A percentile compares a stretch with the other conserved stretches of the same genome.
These are phyloP conservation scores for Silvanus unidentatus DNA, from an alignment of 2,888 invertebrate species.

Conservation along the genomic window DNA sequence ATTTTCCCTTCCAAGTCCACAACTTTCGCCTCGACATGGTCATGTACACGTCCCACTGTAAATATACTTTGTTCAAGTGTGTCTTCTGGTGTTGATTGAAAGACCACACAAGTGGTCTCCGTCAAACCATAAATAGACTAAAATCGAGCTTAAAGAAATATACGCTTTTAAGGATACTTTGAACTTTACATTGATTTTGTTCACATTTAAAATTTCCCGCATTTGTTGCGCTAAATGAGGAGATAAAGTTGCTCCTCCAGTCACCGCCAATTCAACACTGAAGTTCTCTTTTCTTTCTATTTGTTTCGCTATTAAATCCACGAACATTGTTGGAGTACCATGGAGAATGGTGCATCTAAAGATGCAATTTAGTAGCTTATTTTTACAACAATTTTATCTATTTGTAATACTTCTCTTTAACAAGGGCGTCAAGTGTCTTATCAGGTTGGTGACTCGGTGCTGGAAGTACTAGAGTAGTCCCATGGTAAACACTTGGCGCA, in stretches of 20 bases:
- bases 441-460: constrained; percentile 56
- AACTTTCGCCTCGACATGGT: constrained; percentile 59
- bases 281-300: constrained; percentile 46
- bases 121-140: constrained; percentile 59
- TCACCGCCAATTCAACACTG: constrained; percentile 53
- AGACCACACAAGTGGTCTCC: constrained; percentile 52
- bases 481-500: constrained; percentile 54
- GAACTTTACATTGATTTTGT: constrained; percentile 49
- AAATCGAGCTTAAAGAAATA: constrained; percentile 5
- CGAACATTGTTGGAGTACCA: constrained; percentile 84
- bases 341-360: constrained; percentile 63
- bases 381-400: no score
- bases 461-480: constrained; percentile 59
- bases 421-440: constrained; percentile 57
- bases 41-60: constrained; percentile 52
- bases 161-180: not conserved
- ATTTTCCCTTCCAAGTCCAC: constrained; percentile 58
- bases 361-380: no score
- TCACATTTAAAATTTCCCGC: constrained; percentile 45
- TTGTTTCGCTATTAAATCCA: constrained; percentile 61
- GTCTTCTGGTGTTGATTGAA: constrained; percentile 51
- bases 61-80: constrained; percentile 41
- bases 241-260: constrained; percentile 70
- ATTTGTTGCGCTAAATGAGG: constrained; percentile 54
- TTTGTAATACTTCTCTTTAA: constrained; percentile 57